Evolutionary conservation across 2,888 invertebrate species (phyloP), one percentile per base, ranked within the genome.

Genomic region (Sceliomorpha sp.): DNA sequence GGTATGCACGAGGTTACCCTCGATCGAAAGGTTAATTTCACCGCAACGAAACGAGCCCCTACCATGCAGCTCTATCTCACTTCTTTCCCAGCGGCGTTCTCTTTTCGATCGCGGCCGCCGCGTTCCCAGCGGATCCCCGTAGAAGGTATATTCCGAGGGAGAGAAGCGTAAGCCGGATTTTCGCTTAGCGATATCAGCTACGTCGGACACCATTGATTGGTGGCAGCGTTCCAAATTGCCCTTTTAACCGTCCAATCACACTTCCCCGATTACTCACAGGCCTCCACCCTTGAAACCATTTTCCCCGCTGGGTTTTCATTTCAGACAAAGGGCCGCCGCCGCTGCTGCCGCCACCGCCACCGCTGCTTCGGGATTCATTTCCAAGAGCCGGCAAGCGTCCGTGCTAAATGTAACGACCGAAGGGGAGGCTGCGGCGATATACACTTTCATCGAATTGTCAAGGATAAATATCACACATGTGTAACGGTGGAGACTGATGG

Each of bases 191-290:
- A 71, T 78, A 81, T 80, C 77, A 67, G 70, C 69, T 68, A 51
- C 76, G 70, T 77, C 73, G 76, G 75, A 69, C 73, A 74, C 66
- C 80, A 81, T 80, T 81, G 80, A 83, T 83, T 77, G 78, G 77
- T 80, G 81, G 83, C 81, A 80, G 55, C 63, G 76, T 75, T 81
- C 79, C 78, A 82, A 83, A 83, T 83, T 80, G 82, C 73, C 73
- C 74, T 76, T 77, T 76, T 75, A 77, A 77, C 75, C 77, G 70
- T 72, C 69, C 70, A 72, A 73, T 76, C 70, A 66, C 67, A 70
- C 68, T 51, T 34, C 44, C 53, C 32, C 70, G 70, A 70, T 70
- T 70, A 64, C 60, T 64, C 70, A 56, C 62, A 39, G 26, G 27
- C 45, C 51, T 36, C 50, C 55, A 48, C 48, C 48, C 44, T 31